Evolutionary conservation across 2,113 vertebrate genomes (phyloP).

Genomic region (Grallaria varia): DNA sequence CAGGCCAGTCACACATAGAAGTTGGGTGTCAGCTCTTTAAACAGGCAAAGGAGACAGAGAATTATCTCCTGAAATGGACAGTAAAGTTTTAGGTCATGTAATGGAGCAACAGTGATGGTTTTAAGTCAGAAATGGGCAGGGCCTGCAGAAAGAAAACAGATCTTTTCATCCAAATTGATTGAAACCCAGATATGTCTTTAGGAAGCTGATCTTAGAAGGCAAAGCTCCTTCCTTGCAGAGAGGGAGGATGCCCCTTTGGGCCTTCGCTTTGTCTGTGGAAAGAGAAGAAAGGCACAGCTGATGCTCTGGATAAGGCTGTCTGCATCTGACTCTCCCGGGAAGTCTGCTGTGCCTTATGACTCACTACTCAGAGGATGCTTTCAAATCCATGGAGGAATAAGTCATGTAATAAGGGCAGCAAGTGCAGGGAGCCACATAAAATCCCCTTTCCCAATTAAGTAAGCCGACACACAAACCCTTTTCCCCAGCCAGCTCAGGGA

Average conservation of each 20-base stretch:
- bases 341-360: background rate
- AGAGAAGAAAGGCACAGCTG: background rate
- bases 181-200: background rate
- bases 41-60: background rate
- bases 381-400: background rate
- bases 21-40: background rate
- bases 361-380: slow-evolving; percentile 2
- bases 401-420: background rate
- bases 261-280: background rate
- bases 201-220: background rate
- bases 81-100: background rate
- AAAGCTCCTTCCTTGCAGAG: background rate
- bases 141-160: background rate
- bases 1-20: background rate
- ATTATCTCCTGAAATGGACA: background rate
- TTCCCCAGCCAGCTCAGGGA: background rate
- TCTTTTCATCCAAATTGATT: background rate
- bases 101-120: background rate
- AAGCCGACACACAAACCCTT: background rate
- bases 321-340: background rate
- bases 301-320: slow-evolving; percentile 30
- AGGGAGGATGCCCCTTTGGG: background rate
- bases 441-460: background rate
- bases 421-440: background rate
- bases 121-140: background rate